These are phyloP conservation scores for Brachyopa scutellaris DNA, from an alignment of 2,888 invertebrate species.

Conservation along the genomic window DNA sequence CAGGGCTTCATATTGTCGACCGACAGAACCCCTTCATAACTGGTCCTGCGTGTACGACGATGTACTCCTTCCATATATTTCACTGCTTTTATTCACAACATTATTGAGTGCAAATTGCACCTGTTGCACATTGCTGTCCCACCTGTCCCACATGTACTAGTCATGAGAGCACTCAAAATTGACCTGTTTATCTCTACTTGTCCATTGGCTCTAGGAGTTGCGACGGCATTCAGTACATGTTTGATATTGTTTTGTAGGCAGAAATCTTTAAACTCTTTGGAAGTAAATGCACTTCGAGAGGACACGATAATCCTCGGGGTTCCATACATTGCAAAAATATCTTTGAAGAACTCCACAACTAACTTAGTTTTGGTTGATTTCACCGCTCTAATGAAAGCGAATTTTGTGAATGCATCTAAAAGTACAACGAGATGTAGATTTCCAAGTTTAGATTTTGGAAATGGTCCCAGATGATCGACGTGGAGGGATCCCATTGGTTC, in stretches of 20 bases:
- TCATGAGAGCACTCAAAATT: constrained; percentile 66
- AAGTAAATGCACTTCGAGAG: constrained; percentile 78
- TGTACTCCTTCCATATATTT: too few relatives aligned
- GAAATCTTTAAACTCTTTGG: constrained; percentile 75
- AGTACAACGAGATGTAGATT: constrained; percentile 77
- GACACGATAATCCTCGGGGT: constrained; percentile 75
- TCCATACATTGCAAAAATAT: constrained; percentile 75
- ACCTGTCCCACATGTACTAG: constrained; percentile 55
- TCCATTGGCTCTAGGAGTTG: constrained; percentile 74
- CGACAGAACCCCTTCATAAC: too few relatives aligned
- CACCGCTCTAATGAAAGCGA: constrained; percentile 76
- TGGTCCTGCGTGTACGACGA: too few relatives aligned
- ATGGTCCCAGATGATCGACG: constrained; percentile 81
- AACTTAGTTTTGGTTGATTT: constrained; percentile 74
- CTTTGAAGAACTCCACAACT: constrained; percentile 74
- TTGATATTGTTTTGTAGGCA: constrained; percentile 71
- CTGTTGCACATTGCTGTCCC: constrained; percentile 67
- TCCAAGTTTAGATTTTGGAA: constrained; percentile 75
- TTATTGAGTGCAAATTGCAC: constrained; percentile 73
- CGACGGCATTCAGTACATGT: constrained; percentile 73
- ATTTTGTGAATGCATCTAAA: constrained; percentile 79
- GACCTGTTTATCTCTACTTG: constrained; percentile 74
- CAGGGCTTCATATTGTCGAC: too few relatives aligned
- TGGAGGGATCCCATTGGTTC: constrained; percentile 79
- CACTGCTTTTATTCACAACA: constrained; percentile 14